Conservation (phyloP, 2,113 vertebrate species). For the Himantopus leucocephalus region DNA sequence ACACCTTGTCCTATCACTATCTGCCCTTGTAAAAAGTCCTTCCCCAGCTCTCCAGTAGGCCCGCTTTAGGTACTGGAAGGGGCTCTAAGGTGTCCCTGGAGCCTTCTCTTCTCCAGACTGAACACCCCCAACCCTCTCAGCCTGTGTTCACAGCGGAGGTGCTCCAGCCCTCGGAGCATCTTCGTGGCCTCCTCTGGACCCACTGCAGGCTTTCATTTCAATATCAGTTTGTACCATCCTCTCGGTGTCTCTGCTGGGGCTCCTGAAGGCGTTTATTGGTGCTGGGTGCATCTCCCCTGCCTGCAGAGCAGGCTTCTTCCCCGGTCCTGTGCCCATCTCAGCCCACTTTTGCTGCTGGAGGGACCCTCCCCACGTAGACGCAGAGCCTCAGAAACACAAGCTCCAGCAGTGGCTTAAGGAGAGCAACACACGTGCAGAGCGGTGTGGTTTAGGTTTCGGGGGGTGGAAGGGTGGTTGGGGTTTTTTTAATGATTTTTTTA, state of each 20-base stretch:
- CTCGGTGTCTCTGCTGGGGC: neutral
- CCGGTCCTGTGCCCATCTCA: neutral
- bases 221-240: fast-evolving
- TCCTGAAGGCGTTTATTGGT: neutral
- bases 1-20: neutral
- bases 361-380: fast-evolving
- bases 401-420: neutral
- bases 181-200: neutral
- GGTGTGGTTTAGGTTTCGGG: neutral
- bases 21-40: neutral
- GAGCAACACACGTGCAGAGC: neutral
- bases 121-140: neutral
- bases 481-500: neutral
- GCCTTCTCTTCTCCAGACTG: neutral
- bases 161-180: neutral
- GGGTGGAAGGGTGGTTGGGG: fast-evolving
- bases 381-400: neutral
- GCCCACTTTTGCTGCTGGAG: neutral
- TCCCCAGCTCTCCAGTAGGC: neutral
- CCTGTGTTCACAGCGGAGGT: neutral
- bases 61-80: neutral
- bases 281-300: neutral
- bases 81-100: neutral
- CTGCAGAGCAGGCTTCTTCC: neutral
- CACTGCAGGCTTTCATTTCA: neutral